phyloP scores from a whole-genome alignment of 2,888 invertebrate genomes.

The Acanthosepion lycidas region DNA sequence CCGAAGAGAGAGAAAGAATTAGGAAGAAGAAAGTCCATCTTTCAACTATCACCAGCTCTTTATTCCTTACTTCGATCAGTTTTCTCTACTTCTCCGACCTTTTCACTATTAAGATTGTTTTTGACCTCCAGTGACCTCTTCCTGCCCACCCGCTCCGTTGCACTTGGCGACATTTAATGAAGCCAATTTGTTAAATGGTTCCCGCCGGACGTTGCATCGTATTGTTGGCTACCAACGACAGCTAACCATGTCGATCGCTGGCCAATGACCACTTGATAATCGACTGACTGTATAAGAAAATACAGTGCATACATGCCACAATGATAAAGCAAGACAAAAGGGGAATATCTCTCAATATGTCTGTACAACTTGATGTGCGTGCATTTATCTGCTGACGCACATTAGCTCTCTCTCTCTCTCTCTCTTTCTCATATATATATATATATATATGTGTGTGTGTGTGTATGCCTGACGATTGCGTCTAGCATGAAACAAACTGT shows the following conservation, averaged over 20 bases:
- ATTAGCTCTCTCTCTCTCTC: too few species aligned
- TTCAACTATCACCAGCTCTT: neutral
- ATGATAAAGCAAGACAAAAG: neutral
- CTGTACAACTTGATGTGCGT: too few species aligned
- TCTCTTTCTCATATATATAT: too few species aligned
- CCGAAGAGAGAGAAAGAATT: neutral
- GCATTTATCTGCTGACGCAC: too few species aligned
- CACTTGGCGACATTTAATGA: neutral
- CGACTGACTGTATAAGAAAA: neutral
- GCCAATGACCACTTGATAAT: neutral
- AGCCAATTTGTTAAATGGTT: conserved; percentile 33
- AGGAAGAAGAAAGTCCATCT: neutral
- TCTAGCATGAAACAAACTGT: too few species aligned
- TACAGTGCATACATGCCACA: neutral
- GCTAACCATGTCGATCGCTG: neutral
- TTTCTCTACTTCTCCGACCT: neutral
- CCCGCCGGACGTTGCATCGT: neutral
- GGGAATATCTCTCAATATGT: too few species aligned
- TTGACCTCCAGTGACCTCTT: conserved; percentile 14
- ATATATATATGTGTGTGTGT: too few species aligned
- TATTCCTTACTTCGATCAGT: neutral
- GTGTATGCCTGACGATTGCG: too few species aligned
- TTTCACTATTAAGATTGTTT: neutral
- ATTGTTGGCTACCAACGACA: neutral
- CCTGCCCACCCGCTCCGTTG: neutral